Percentiles rank a stretch among this genome's conserved stretches.
These are phyloP conservation scores for Glossosoma conforme DNA, from an alignment of 1,140 invertebrate species.

Conservation along the genomic window DNA sequence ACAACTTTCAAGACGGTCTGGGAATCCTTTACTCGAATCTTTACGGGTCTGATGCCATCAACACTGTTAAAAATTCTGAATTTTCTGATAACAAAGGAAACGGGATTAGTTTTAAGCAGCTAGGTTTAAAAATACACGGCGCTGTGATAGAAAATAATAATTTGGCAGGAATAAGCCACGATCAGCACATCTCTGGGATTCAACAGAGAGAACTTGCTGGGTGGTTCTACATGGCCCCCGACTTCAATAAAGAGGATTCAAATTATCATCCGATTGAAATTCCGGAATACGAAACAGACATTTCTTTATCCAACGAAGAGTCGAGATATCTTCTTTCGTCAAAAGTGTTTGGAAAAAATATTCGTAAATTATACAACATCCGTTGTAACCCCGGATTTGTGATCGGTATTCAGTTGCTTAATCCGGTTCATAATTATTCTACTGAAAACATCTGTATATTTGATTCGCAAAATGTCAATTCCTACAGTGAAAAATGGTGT, in stretches of 20 bases:
- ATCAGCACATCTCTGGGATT: constrained; percentile 77
- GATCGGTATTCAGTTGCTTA: constrained; percentile 76
- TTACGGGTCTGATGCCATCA: constrained; percentile 78
- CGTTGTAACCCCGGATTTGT: constrained; percentile 71
- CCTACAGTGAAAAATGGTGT: constrained; percentile 64
- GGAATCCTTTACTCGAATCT: constrained; percentile 87
- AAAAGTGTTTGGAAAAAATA: constrained; percentile 53
- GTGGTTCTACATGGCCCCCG: constrained; percentile 73
- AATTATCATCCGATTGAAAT: constrained; percentile 66
- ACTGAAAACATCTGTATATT: constrained; percentile 75
- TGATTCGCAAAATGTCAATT: constrained; percentile 63
- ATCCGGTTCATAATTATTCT: constrained; percentile 82
- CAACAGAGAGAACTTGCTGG: constrained; percentile 89
- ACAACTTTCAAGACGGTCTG: constrained; percentile 84
- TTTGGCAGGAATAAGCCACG: constrained; percentile 85
- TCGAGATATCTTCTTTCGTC: constrained; percentile 73
- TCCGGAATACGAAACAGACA: constrained; percentile 55
- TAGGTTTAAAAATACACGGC: constrained; percentile 74
- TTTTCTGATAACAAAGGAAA: constrained; percentile 82
- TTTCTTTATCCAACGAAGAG: constrained; percentile 65
- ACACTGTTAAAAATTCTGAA: constrained; percentile 82
- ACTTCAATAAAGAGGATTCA: constrained; percentile 60
- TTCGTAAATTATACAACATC: constrained; percentile 55
- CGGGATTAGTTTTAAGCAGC: constrained; percentile 83
- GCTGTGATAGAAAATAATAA: constrained; percentile 79